Conservation (phyloP, 2,113 vertebrate species). For the Megalops atlanticus region DNA sequence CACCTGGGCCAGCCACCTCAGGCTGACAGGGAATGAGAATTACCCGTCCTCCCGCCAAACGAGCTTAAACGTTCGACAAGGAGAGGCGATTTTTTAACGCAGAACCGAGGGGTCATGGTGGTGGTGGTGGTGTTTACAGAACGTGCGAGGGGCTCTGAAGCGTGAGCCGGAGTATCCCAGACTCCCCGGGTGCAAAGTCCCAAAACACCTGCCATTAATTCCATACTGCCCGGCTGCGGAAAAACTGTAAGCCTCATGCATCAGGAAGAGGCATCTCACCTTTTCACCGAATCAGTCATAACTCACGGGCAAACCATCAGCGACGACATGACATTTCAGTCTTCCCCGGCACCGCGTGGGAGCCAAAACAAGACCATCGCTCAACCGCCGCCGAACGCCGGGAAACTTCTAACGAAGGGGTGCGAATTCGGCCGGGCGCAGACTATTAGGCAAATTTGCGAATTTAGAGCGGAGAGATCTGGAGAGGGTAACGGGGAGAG, state of each 20-base stretch:
- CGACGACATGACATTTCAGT: not conserved
- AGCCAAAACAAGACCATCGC: not conserved
- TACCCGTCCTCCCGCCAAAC: not conserved
- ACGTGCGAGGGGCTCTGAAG: no score
- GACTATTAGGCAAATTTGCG: not conserved
- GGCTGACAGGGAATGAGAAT: not conserved
- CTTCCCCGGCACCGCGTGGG: not conserved
- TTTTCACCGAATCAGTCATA: constrained; percentile 8
- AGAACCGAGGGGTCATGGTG: no score
- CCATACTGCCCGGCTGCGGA: not conserved
- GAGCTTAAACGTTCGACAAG: no score
- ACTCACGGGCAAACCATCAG: constrained; percentile 8
- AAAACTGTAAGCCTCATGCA: not conserved
- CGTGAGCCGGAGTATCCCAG: no score
- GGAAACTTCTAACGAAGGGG: constrained; percentile 17
- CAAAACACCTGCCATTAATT: not conserved
- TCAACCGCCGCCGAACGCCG: not conserved
- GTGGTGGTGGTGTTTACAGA: no score
- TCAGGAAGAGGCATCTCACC: not conserved
- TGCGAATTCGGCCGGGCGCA: not conserved
- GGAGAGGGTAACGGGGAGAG: not conserved
- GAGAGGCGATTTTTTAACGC: no score
- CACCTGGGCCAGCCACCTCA: not conserved
- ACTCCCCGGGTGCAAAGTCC: no score
- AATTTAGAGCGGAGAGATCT: not conserved